Conservation (phyloP, 2,797 vertebrate species). For the Neopelma chrysocephalum region DNA sequence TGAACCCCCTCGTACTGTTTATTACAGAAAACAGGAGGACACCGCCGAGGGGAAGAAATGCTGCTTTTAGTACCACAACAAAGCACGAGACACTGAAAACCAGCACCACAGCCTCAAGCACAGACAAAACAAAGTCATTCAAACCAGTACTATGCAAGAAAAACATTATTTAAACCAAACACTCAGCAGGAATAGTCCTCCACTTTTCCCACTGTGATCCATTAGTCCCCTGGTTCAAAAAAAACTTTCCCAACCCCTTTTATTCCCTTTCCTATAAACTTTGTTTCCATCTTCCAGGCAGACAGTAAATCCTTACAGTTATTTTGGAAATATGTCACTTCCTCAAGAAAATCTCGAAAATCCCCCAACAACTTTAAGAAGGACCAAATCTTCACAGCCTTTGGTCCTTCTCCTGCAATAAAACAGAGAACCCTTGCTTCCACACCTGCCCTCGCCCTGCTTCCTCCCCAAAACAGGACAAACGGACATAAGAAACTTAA, state of each 20-base stretch:
- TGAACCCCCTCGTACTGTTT: not conserved
- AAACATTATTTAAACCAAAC: slow-evolving; percentile 26
- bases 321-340: slow-evolving; percentile 45
- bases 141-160: not conserved
- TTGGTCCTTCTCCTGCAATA: not conserved
- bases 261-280: not conserved
- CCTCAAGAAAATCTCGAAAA: slow-evolving; percentile 11
- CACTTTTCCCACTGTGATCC: not conserved
- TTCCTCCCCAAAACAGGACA: not conserved
- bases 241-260: not conserved
- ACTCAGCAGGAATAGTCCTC: not conserved
- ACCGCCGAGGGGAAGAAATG: not conserved
- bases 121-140: slow-evolving; percentile 50
- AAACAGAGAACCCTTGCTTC: not conserved
- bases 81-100: slow-evolving; percentile 10
- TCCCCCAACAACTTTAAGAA: not conserved
- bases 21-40: slow-evolving; percentile 19
- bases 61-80: slow-evolving; percentile 38
- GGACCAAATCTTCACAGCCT: not conserved
- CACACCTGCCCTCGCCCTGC: not conserved
- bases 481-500: not conserved
- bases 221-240: slow-evolving; percentile 14
- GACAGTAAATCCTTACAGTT: slow-evolving; percentile 32
- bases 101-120: slow-evolving; percentile 2
- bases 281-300: not conserved